Base-by-base conservation (phyloP, 2,797 vertebrate species). In the Melopsittacus undulatus region DNA sequence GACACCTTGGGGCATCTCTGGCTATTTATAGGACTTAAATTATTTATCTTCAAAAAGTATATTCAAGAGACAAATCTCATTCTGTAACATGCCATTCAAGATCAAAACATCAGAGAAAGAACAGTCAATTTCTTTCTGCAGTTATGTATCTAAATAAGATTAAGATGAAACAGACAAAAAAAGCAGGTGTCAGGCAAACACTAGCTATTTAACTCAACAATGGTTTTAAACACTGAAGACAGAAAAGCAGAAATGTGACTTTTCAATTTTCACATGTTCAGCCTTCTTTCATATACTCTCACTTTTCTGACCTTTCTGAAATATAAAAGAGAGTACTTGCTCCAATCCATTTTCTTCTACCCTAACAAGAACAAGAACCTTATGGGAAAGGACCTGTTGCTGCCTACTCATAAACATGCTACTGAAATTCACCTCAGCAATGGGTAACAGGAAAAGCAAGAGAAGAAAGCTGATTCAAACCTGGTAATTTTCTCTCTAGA, bases 401-500 rank as follows among this genome's bases (percentile, higher is more conserved):
- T 93, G 45, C 29, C 42, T 82, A 68, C 46, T 82, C 72, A 67
- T 49, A 85, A 92, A 83, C 30, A 64, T 22, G 27, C 40, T 70
- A 38, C 22, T 79, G 22, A 73, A 94, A 83, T 86, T 87, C 43
- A 68, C 40, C 64, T 92, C 57, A 92, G 66, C 34, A 72, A 38
- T 46, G 69, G 62, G 8, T 57, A 83, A 86, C 80, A 92, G 66
- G 57, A 95, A 90, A 92, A 89, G 68, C 63, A 52, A 82, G 43
- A 66, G 63, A 96, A 91, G 45, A 89, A 84, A 92, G 57, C 74
- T 92, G 85, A 96, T 73, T 90, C 91, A 94, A 77, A 79, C 69
- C 54, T 90, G 82, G 77, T 87, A 90, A 89, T 82, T 91, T 83
- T 89, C 87, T 82, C 38, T 70, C 74, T 70, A 81, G 38, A 93